A percentile compares a stretch with the other conserved stretches of the same genome.
Evolutionary conservation across 2,888 invertebrate species (phyloP).

Genomic region (Meta bourneti): DNA sequence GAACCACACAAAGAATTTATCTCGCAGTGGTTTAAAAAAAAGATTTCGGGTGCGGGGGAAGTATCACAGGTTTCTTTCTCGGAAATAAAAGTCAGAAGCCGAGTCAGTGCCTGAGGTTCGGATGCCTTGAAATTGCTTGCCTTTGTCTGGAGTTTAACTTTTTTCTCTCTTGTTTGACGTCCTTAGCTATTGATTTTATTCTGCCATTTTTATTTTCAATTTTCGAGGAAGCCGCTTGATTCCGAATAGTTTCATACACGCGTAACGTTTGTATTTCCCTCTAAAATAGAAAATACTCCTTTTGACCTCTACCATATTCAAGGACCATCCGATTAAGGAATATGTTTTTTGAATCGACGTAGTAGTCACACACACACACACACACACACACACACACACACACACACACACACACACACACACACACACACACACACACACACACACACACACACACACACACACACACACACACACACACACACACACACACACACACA

Average conservation of each 20-base stretch:
- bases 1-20: not conserved
- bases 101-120: not conserved
- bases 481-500: conserved; percentile 35
- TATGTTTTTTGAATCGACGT: no score
- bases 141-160: not conserved
- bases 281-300: no score
- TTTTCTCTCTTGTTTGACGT: not conserved
- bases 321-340: no score
- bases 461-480: conserved; percentile 35
- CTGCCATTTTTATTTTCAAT: not conserved
- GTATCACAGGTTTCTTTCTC: not conserved
- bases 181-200: not conserved
- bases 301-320: no score
- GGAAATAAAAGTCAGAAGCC: not conserved
- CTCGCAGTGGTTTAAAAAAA: not conserved
- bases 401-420: conserved; percentile 35
- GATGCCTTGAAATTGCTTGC: not conserved
- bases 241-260: no score
- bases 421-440: conserved; percentile 35
- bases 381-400: conserved; percentile 35
- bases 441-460: conserved; percentile 35
- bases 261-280: no score
- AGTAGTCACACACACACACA: conserved; percentile 19
- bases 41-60: not conserved
- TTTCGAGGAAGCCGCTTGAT: not conserved